phyloP scores from a whole-genome alignment of 2,888 invertebrate species.

The Altica lythri region DNA sequence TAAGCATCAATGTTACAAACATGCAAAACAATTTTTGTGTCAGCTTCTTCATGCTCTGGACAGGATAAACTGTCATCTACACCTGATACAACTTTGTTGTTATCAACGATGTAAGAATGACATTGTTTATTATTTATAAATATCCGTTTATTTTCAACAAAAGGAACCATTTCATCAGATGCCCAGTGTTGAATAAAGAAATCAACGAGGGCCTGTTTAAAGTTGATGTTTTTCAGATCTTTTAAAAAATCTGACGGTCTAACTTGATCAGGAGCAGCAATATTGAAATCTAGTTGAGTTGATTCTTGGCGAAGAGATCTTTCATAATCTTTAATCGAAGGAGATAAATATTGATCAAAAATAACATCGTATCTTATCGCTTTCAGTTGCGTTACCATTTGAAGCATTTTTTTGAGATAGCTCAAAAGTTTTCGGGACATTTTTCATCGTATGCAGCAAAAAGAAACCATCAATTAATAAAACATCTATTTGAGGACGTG shows the following conservation, averaged over 20 bases:
- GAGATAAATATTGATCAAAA: conserved; percentile 38
- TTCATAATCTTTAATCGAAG: conserved; percentile 38
- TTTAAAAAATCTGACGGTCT: conserved; percentile 36
- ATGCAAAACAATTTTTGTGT: conserved; percentile 30
- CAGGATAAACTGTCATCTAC: conserved; percentile 32
- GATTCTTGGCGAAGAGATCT: conserved; percentile 34
- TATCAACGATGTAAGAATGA: conserved; percentile 43
- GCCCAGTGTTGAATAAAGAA: conserved; percentile 42
- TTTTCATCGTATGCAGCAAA: conserved; percentile 42
- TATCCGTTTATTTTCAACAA: conserved; percentile 40
- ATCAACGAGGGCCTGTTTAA: conserved; percentile 42
- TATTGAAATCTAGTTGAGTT: conserved; percentile 36
- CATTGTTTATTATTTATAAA: conserved; percentile 33
- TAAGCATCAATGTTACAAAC: conserved; percentile 34
- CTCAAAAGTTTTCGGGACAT: conserved; percentile 45
- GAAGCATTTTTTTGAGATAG: no score
- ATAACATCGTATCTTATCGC: conserved; percentile 35
- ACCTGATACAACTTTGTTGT: conserved; percentile 30
- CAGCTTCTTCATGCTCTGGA: conserved; percentile 32
- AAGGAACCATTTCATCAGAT: conserved; percentile 41
- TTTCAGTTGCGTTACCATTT: conserved; percentile 28
- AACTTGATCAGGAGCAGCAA: conserved; percentile 43
- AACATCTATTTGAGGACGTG: conserved; percentile 37
- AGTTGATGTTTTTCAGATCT: conserved; percentile 35
- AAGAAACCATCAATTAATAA: conserved; percentile 46